Base-by-base conservation (phyloP, 64 coral and sea anemone genomes). In the Dendrophyllia cribrosa region DNA sequence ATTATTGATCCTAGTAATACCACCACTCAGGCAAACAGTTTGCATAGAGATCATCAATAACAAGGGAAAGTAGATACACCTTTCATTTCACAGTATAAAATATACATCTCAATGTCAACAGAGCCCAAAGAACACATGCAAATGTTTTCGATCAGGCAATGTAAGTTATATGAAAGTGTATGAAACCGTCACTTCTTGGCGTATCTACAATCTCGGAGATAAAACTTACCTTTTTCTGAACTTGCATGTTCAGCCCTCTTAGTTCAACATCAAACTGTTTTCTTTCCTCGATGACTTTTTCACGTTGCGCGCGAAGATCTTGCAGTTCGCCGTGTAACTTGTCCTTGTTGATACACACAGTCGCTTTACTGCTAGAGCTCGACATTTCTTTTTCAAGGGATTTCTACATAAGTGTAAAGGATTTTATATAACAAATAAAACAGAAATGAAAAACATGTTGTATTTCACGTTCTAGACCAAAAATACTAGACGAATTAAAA, bases 211-310 rank as follows among this genome's bases (percentile, higher is more conserved):
- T 1, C 34, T 34, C 34, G 34, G 34, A 34, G 34, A 34, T 34
- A 62, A 12, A 43, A 63, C 50, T 19, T 68, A 97, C 95, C 95
- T 97, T 97, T 69, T 55, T 59, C 59, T 88, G 74, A 6, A 97
- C 91, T 89, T 93, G 95, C 43, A 25, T 67, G 51, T 86, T 97
- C 3, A 93, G 24, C 3, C 45, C 56, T 87, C 75, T 97, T 43
- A 97, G 75, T 9, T 97, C 95, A 59, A 81, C 65, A 77, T 97
- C 91, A 13, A 90, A 77, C n/a, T 91, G 86, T 88, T 94, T 93
- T 22, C 88, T 75, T 2, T 48, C 78, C 16, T 94, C 80, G 21
- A 87, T 94, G 15, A 91, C 88, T 90, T 94, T 94, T 47, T 97
- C 95, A 13, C 88, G 61, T 17, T 88, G 67, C 34, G 71, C 91